Base-by-base conservation (phyloP, 2,888 invertebrate species). In the Druceiella hillmani region DNA sequence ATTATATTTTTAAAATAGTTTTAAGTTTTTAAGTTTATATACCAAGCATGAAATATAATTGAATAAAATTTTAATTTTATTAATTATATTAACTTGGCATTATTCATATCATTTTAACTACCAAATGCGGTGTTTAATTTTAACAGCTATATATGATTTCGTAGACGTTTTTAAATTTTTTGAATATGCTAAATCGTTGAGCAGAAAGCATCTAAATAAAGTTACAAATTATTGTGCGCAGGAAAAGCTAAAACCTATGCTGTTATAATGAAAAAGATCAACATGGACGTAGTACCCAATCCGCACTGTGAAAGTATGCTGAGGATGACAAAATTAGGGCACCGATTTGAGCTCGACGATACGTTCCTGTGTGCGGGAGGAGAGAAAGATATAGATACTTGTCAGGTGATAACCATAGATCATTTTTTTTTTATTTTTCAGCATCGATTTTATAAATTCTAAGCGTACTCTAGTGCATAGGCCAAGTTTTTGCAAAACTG, bases 311-410 rank as follows among this genome's bases (percentile, higher is more conserved):
- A 83, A 55, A 43, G 51, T 0, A 59, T 71, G 33, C 62, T 89
- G 27, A 70, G 75, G 46, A 58, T 54, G 15, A 87, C 89, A 0
- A 62, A 86, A 1, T 70, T 89, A 0, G 85, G 87, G 0, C 51
- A 55, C 3, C 59, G 66, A 37, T 89, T 87, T 60, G 63, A 60
- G 2, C 64, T 89, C 26, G 79, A 87, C 54, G 57, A 64, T 2
- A 81, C 82, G 43, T 87, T 89, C 56, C 71, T 85, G 3, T 89
- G 89, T 54, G 89, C 88, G 1, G 88, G 88, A 0, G 89, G 89
- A 0, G 75, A 80, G 53, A 65, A 66, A 17, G 85, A 83, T 4
- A 75, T 79, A 53, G 89, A 89, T 47, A 82, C 87, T 1, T 89
- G 89, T 54, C 74, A 74, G 61, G 70, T 69, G 39, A 31, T 15